phyloP scores from a whole-genome alignment of 2,888 invertebrate species.

The Gnatocerus cornutus region DNA sequence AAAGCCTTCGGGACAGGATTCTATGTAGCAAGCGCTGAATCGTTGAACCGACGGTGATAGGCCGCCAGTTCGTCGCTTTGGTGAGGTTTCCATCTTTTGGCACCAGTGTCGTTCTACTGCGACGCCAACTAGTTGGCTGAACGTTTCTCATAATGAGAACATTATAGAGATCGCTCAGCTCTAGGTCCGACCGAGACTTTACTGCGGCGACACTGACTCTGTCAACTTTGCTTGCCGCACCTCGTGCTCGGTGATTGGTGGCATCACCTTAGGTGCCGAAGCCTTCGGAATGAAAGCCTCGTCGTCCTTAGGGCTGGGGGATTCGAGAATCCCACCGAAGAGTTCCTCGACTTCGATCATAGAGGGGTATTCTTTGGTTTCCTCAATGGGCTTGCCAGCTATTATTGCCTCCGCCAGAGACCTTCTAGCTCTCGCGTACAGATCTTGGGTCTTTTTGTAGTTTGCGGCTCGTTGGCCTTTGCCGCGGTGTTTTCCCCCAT shows the following conservation, averaged over 20 bases:
- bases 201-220: constrained; percentile 5
- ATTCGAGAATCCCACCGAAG: constrained; percentile 21
- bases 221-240: constrained; percentile 5
- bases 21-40: constrained; percentile 56
- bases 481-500: constrained; percentile 21
- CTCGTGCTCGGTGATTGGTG: constrained; percentile 25
- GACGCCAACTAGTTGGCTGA: constrained; percentile 45
- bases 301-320: no score
- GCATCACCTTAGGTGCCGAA: background rate
- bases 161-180: constrained; percentile 48
- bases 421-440: constrained; percentile 15
- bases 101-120: constrained; percentile 47
- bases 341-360: constrained; percentile 11
- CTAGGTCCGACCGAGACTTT: background rate
- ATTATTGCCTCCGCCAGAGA: constrained; percentile 19
- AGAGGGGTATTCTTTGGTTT: background rate
- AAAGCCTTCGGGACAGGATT: constrained; percentile 50
- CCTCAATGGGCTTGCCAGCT: background rate
- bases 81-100: constrained; percentile 51
- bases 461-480: background rate
- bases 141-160: constrained; percentile 42
- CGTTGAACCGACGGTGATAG: constrained; percentile 53
- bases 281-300: no score
- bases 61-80: constrained; percentile 57
- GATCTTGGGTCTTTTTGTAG: constrained; percentile 30